A percentile compares a stretch with the other conserved stretches of the same genome.
phyloP scores from a whole-genome alignment of 2,888 invertebrate genomes.

The Eulithis testata region DNA sequence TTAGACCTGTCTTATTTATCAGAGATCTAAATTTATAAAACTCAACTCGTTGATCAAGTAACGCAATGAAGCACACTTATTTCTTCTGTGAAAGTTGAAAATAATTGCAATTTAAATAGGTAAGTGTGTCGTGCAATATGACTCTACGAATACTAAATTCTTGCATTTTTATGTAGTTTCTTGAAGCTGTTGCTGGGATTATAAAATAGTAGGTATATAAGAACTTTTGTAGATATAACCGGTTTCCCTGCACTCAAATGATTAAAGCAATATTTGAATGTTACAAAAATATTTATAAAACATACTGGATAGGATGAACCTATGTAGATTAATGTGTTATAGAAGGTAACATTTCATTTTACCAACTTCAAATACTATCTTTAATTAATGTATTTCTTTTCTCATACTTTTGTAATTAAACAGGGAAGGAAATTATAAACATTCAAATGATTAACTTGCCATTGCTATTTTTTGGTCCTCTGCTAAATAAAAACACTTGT shows the following conservation, averaged over 20 bases:
- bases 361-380: no score
- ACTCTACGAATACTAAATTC: conserved; percentile 47
- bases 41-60: conserved; percentile 51
- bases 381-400: no score
- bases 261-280: conserved; percentile 3
- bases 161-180: conserved; percentile 16
- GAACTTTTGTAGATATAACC: not conserved
- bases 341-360: no score
- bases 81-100: conserved; percentile 74
- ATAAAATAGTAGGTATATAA: not conserved
- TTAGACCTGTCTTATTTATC: no score
- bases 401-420: not conserved
- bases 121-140: conserved; percentile 49
- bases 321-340: no score
- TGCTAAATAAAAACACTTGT: conserved; percentile 33
- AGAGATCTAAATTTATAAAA: conserved; percentile 34
- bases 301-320: not conserved
- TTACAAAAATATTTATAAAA: conserved; percentile 3
- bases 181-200: not conserved
- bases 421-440: not conserved
- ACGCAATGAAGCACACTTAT: conserved; percentile 64
- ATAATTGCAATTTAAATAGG: conserved; percentile 61
- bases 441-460: conserved; percentile 24
- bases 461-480: conserved; percentile 27
- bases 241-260: not conserved